phyloP scores from a whole-genome alignment of 2,113 vertebrate species.

The Austrofundulus limnaeus region DNA sequence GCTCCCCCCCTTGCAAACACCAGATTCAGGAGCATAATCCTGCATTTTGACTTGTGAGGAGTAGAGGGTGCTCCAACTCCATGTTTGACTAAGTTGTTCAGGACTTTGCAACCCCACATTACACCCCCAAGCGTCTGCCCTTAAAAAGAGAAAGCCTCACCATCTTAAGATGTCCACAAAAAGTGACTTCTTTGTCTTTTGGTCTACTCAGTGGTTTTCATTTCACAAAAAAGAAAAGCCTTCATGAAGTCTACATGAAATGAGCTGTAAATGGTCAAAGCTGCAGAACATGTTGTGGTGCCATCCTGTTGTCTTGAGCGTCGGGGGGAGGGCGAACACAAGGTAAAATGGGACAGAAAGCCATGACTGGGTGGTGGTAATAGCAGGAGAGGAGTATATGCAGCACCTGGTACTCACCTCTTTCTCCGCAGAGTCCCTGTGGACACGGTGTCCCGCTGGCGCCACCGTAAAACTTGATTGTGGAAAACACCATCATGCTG shows the following conservation, averaged over 20 bases:
- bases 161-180: slow-evolving; percentile 74
- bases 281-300: slow-evolving; percentile 55
- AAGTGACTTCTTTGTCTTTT: slow-evolving; percentile 73
- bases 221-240: slow-evolving; percentile 29
- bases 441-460: slow-evolving; percentile 63
- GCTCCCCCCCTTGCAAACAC: slow-evolving; percentile 58
- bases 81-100: slow-evolving; percentile 54
- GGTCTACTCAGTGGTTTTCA: slow-evolving; percentile 9
- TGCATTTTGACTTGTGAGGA: slow-evolving; percentile 83
- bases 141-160: slow-evolving; percentile 54
- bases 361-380: slow-evolving; percentile 55
- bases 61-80: slow-evolving; percentile 92
- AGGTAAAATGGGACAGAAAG: slow-evolving; percentile 69
- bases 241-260: slow-evolving; percentile 25
- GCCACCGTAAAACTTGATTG: slow-evolving; percentile 76
- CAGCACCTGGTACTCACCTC: slow-evolving; percentile 76
- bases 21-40: slow-evolving; percentile 2
- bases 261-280: slow-evolving; percentile 52
- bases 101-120: slow-evolving; percentile 21
- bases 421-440: slow-evolving; percentile 57
- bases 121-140: background rate
- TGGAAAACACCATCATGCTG: slow-evolving; percentile 75
- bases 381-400: slow-evolving; percentile 52
- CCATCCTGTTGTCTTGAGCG: slow-evolving; percentile 47
- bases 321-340: slow-evolving; percentile 22